Evolutionary conservation across 2,797 vertebrate species (phyloP), one percentile per base, ranked within the genome.

Genomic region (Buphagus erythrorhynchus): DNA sequence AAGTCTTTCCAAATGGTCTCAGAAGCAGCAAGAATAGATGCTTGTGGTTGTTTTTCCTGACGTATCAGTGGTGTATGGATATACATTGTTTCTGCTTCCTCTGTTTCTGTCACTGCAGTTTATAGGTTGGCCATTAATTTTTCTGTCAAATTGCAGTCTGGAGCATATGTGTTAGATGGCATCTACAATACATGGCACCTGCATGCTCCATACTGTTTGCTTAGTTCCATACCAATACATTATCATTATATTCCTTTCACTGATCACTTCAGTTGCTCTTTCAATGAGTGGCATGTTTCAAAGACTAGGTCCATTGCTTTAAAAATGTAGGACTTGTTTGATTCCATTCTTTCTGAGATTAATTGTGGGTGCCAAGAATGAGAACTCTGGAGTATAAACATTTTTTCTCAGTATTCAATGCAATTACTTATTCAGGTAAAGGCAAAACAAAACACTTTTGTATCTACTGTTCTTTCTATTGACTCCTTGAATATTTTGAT

Each of bases 371-470:
- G 45, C 52, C 49, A 80, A 74, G 65, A 91, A 71, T 51, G 49
- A 52, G 35, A 83, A 19, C 13, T 77, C 52, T 71, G 61, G 42
- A 67, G 11, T 61, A 46, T 54, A 89, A 92, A 62, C 16, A 12
- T 58, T 35, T 92, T 55, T 58, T 14, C 31, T 83, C n/a, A 36
- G 20, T 63, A 35, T 90, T 86, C 35, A 67, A 43, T 69, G 33
- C 4, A 71, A 77, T 57, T 71, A 71, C 46, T 93, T 75, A 73
- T 76, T 79, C 61, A 95, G 87, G 82, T 95, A 88, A 95, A 88
- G 42, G 57, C 28, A 71, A 94, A 89, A 33, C 11, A 65, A 61
- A 81, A 20, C 38, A 49, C 13, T 65, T 79, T 4, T 67, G 10
- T 71, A 19, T 61, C 72, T 88, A 31, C 16, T 65, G 6, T 58